phyloP scores from a whole-genome alignment of 2,797 vertebrate genomes.

The Monodelphis domestica region DNA sequence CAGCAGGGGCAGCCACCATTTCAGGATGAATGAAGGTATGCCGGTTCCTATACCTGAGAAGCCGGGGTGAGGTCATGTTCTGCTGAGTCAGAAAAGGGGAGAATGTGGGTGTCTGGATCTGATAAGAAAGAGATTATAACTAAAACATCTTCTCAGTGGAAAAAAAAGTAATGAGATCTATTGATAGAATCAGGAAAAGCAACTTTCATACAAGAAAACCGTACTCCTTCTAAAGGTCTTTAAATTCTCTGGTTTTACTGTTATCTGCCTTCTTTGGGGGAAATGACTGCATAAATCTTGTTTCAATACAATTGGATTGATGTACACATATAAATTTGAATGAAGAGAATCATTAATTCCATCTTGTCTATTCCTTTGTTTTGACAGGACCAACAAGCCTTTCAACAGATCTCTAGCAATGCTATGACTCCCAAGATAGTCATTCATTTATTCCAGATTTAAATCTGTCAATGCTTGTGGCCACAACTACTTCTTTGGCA shows the following conservation, averaged over 20 bases:
- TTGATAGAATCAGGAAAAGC: background rate
- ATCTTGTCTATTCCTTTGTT: background rate
- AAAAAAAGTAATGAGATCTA: background rate
- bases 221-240: background rate
- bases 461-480: background rate
- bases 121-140: background rate
- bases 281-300: background rate
- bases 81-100: background rate
- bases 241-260: background rate
- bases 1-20: background rate
- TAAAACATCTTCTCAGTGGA: too few species aligned
- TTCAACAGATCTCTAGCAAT: background rate
- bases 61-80: background rate
- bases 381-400: slow-evolving; percentile 34
- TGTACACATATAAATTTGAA: background rate
- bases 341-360: background rate
- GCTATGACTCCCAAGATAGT: background rate
- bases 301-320: background rate
- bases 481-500: too few species aligned
- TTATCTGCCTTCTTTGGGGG: background rate
- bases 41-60: background rate
- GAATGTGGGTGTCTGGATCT: background rate
- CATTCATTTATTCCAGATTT: background rate
- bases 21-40: background rate
- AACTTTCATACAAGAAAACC: background rate